A percentile compares a stretch with the other conserved stretches of the same genome.
Evolutionary conservation across 2,888 invertebrate species (phyloP).

Genomic region (Autographa gamma): DNA sequence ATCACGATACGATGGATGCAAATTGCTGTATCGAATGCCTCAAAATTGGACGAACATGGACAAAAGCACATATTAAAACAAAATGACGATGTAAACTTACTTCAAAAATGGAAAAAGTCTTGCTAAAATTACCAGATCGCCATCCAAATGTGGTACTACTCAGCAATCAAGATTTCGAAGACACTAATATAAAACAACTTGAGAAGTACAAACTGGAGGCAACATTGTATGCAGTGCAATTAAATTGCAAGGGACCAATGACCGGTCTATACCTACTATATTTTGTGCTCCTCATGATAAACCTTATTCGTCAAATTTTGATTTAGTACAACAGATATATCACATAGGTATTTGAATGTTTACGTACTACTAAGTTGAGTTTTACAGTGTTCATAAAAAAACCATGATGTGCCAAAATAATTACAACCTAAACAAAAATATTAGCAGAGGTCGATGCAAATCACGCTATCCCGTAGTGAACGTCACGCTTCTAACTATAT

Average conservation of each 20-base stretch:
- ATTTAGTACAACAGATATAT: neutral
- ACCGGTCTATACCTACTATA: neutral
- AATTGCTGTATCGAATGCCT: too few relatives aligned
- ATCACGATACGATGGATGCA: too few relatives aligned
- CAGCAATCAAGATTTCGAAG: slow-evolving; percentile 2
- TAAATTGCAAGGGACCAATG: slow-evolving; percentile 17
- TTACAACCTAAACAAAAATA: neutral
- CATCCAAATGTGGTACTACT: neutral
- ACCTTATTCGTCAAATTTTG: neutral
- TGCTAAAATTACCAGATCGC: neutral
- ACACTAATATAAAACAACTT: slow-evolving; percentile 7
- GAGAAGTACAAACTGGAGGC: neutral
- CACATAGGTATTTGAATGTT: neutral
- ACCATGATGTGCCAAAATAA: neutral
- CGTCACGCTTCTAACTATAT: slow-evolving; percentile 1
- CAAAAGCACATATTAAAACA: too few relatives aligned
- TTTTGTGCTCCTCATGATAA: neutral
- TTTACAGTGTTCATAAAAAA: neutral
- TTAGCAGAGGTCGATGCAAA: neutral
- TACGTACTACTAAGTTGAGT: neutral
- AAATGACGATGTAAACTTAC: neutral
- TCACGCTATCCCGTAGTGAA: neutral
- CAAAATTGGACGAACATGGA: too few relatives aligned
- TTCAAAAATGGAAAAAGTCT: neutral
- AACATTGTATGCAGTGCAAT: slow-evolving; percentile 20